These are phyloP conservation scores for Sorex fumeus DNA, from an alignment of 2,113 vertebrate genomes.

Conservation along the genomic window DNA sequence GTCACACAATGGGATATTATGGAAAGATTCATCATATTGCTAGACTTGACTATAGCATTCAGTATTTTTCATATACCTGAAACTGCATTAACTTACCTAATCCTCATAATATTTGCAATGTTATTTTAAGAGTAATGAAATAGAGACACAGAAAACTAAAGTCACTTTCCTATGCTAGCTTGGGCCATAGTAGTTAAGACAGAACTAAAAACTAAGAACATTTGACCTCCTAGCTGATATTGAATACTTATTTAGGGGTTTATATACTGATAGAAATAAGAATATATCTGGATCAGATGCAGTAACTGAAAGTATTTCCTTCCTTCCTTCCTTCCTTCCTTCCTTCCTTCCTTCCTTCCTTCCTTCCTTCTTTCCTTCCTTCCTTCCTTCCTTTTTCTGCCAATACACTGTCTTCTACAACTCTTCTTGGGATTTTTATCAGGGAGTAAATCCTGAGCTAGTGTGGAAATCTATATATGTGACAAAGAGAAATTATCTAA, in stretches of 20 bases:
- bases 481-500: background rate
- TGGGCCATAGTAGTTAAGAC: background rate
- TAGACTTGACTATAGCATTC: background rate
- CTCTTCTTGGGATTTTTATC: slow-evolving; percentile 13
- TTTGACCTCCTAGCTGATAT: background rate
- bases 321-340: background rate
- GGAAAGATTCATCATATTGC: background rate
- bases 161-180: background rate
- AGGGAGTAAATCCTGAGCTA: background rate
- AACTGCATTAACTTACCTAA: background rate
- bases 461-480: background rate
- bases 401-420: background rate
- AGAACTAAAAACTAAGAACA: background rate
- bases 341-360: too few relatives aligned
- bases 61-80: background rate
- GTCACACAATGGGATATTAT: background rate
- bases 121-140: background rate
- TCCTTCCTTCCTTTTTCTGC: background rate
- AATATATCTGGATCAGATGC: background rate
- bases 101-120: background rate
- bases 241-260: background rate
- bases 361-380: too few relatives aligned
- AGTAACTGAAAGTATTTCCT: background rate
- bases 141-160: background rate
- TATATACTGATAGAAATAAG: background rate